Conservation (phyloP, 1,140 invertebrate species). For the Liolophura sinensis region DNA sequence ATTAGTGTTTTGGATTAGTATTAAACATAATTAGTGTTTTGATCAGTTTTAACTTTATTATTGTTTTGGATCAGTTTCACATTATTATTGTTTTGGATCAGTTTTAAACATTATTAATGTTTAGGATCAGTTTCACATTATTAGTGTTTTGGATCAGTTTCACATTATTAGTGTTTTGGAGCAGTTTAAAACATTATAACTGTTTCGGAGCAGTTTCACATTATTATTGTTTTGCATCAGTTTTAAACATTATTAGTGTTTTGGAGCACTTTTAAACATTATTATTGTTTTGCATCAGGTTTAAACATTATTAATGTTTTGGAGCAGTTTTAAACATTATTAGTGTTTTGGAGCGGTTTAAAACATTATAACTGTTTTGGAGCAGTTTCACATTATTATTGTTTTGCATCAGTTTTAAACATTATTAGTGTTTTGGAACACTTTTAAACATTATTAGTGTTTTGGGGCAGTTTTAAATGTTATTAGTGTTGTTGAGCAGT, state of each 20-base stretch:
- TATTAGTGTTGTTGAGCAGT: too few relatives aligned
- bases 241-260: neutral
- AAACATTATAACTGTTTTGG: too few relatives aligned
- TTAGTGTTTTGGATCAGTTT: neutral
- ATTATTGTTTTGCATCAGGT: constrained; percentile 50
- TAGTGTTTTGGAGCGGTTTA: neutral
- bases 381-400: neutral
- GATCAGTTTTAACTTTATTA: constrained; percentile 61
- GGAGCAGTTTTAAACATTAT: neutral
- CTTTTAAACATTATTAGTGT: constrained; percentile 10
- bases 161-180: neutral
- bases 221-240: neutral
- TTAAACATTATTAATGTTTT: too few relatives aligned
- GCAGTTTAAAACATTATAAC: too few relatives aligned
- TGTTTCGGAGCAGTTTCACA: neutral
- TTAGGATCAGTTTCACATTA: neutral
- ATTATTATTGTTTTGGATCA: constrained; percentile 18
- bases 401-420: neutral
- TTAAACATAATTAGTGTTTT: neutral
- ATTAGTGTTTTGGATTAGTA: neutral
- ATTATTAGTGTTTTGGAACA: neutral
- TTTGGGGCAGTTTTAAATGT: constrained; percentile 69
- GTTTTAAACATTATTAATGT: too few relatives aligned
- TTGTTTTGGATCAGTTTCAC: neutral
- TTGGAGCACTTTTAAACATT: constrained; percentile 4